Evolutionary conservation across 2,113 vertebrate species (phyloP).

Genomic region (Syngnathus typhle): DNA sequence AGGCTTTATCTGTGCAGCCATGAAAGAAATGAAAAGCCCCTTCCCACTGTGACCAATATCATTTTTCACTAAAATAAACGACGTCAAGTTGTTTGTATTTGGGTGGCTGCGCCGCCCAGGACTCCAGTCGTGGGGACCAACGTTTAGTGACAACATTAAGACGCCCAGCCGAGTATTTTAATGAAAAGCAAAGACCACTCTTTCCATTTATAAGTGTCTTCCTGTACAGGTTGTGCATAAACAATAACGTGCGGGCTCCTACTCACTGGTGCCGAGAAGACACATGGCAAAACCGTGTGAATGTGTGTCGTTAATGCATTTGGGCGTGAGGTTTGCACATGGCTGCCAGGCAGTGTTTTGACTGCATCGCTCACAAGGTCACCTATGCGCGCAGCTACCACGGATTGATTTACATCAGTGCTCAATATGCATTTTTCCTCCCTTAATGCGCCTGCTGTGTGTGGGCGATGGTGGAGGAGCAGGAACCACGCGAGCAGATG

Average conservation of each 20-base stretch:
- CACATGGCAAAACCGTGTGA: conserved; percentile 12
- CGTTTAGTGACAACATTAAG: conserved; percentile 59
- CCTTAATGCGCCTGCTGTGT: conserved; percentile 52
- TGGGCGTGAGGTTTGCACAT: conserved; percentile 34
- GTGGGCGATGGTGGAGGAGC: conserved; percentile 22
- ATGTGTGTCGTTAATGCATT: conserved; percentile 19
- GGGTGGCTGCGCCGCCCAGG: conserved; percentile 31
- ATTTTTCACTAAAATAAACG: conserved; percentile 48
- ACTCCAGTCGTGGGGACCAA: conserved; percentile 36
- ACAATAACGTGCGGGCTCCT: conserved; percentile 11
- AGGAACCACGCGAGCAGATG: neutral
- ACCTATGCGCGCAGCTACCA: conserved; percentile 50
- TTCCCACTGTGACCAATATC: conserved; percentile 38
- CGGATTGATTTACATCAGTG: conserved; percentile 51
- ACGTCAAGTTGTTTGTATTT: conserved; percentile 42
- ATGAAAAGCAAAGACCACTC: conserved; percentile 58
- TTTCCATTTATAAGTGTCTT: conserved; percentile 49
- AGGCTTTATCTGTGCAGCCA: neutral
- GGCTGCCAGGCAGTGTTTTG: conserved; percentile 27
- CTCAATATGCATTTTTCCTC: conserved; percentile 51
- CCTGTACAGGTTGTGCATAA: conserved; percentile 38
- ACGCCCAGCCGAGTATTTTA: conserved; percentile 58
- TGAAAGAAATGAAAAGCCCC: neutral
- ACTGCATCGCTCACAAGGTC: conserved; percentile 57
- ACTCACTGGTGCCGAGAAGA: conserved; percentile 3